These are phyloP conservation scores for Oscarella lobularis DNA, from an alignment of 37 sponge, comb jelly and placozoan species.

Conservation along the genomic window DNA sequence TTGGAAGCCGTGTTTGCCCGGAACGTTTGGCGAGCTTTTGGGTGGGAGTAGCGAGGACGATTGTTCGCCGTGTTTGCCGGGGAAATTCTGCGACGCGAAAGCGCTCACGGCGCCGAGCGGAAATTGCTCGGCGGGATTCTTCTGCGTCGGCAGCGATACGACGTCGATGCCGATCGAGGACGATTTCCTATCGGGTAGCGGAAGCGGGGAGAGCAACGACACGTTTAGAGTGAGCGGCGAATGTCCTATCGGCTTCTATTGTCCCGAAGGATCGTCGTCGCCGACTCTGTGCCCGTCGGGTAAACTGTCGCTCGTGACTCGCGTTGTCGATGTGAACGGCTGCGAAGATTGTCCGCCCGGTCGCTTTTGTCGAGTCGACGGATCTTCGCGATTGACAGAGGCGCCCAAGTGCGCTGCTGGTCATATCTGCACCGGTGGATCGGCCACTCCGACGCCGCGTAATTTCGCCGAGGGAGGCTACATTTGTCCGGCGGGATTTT, in stretches of 20 bases:
- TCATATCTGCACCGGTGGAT: not conserved
- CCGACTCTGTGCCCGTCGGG: not conserved
- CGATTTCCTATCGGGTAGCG: too few species aligned
- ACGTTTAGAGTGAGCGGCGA: not conserved
- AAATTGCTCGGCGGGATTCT: conserved; percentile 1
- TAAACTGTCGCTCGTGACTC: not conserved
- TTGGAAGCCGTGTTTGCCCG: not conserved
- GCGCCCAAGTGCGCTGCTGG: not conserved
- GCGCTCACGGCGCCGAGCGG: not conserved
- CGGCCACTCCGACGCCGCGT: not conserved
- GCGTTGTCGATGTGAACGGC: not conserved
- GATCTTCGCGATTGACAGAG: not conserved
- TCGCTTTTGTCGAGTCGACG: not conserved
- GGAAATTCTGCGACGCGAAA: not conserved
- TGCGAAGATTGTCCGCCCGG: not conserved
- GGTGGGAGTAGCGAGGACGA: not conserved
- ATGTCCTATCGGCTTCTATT: conserved; percentile 1
- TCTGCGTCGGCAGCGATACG: not conserved
- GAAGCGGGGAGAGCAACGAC: not conserved
- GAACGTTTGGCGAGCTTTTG: not conserved
- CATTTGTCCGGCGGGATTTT: not conserved
- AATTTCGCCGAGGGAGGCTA: not conserved
- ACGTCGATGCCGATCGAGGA: not conserved
- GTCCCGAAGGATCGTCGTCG: not conserved
- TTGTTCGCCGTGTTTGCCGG: not conserved